A percentile compares a stretch with the other conserved stretches of the same genome.
Evolutionary conservation across 1,140 invertebrate species (phyloP).

Genomic region (Alviniconcha marisindica): DNA sequence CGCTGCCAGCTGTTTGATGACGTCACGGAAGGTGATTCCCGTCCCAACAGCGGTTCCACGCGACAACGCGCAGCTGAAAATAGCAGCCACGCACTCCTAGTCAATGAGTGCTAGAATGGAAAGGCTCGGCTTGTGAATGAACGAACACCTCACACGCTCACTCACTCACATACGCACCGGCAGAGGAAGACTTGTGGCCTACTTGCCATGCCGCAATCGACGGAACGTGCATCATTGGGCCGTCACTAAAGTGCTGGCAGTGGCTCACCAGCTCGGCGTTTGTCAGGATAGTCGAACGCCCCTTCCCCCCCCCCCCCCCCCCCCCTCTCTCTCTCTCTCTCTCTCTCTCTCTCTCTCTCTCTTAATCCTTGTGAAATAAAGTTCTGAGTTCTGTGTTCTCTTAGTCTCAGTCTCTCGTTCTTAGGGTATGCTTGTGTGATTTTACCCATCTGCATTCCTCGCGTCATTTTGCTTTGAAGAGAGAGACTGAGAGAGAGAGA

Average conservation of each 20-base stretch:
- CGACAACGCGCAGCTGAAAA: conserved; percentile 36
- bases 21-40: conserved; percentile 40
- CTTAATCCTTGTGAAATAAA: too few species aligned
- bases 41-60: conserved; percentile 20
- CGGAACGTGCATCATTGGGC: too few species aligned
- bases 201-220: conserved; percentile 12
- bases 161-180: neutral
- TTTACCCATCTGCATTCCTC: too few species aligned
- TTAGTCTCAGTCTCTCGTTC: neutral
- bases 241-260: too few species aligned
- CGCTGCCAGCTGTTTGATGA: conserved; percentile 18
- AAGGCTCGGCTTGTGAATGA: conserved; percentile 25
- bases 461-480: too few species aligned
- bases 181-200: conserved; percentile 8
- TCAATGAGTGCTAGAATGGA: conserved; percentile 36
- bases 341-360: conserved; percentile 25
- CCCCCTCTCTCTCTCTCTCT: too few species aligned
- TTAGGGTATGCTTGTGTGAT: too few species aligned
- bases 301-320: too few species aligned
- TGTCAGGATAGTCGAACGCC: too few species aligned
- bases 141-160: neutral
- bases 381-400: neutral
- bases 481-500: too few species aligned
- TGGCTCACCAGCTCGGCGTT: too few species aligned
- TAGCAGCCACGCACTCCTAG: conserved; percentile 30